phyloP scores from a whole-genome alignment of 2,113 vertebrate genomes.

The Sigmodon hispidus region DNA sequence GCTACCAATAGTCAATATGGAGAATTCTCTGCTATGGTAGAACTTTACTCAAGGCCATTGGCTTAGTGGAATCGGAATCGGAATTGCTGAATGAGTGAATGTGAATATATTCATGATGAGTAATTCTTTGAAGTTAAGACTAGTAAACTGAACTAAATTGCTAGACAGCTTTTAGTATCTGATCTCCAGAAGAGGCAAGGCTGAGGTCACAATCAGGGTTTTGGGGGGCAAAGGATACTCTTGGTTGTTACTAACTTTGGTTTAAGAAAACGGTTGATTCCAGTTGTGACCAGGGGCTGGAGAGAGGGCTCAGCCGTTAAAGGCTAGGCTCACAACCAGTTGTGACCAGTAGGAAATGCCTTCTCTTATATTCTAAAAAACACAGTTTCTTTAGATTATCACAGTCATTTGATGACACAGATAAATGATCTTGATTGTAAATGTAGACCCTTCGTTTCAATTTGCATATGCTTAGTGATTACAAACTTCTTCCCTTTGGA shows the following conservation, averaged over 20 bases:
- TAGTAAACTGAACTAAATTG: slow-evolving; percentile 23
- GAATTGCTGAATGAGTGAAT: slow-evolving; percentile 24
- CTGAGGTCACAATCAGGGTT: background rate
- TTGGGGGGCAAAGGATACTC: slow-evolving; percentile 20
- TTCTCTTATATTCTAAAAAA: slow-evolving; percentile 12
- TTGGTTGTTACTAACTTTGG: background rate
- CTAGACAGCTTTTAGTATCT: background rate
- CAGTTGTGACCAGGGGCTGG: background rate
- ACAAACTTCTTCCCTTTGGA: slow-evolving; percentile 63
- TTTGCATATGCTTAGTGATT: slow-evolving; percentile 57
- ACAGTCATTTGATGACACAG: background rate
- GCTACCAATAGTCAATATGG: background rate
- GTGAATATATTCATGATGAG: background rate
- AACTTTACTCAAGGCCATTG: background rate
- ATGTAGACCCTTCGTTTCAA: slow-evolving; percentile 57
- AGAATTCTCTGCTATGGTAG: background rate
- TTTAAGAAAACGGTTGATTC: background rate
- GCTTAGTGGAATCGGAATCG: background rate
- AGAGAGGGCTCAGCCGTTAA: no score
- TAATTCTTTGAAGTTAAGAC: background rate
- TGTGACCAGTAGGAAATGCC: background rate
- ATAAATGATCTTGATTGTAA: slow-evolving; percentile 62
- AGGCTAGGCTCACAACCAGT: no score
- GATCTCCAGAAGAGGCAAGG: background rate
- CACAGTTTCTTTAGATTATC: slow-evolving; percentile 51